These are phyloP conservation scores for Phaetusa simplex DNA, from an alignment of 2,113 vertebrate genomes.

Conservation along the genomic window DNA sequence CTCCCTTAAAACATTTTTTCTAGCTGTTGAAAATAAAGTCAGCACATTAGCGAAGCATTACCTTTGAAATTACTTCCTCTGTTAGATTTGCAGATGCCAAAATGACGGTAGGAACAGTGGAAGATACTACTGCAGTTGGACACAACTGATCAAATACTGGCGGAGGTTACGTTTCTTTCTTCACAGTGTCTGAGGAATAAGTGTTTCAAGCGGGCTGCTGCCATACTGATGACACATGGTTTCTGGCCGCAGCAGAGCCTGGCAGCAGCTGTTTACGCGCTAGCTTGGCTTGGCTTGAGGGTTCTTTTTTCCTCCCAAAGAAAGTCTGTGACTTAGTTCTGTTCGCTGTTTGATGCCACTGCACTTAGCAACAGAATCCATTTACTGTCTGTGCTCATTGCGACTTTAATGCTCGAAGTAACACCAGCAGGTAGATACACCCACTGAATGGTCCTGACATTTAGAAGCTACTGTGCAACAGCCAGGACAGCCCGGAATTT, in stretches of 20 bases:
- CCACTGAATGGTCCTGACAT: background rate
- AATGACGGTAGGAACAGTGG: background rate
- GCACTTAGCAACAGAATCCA: background rate
- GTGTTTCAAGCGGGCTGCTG: background rate
- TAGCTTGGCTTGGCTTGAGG: background rate
- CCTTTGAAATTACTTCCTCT: background rate
- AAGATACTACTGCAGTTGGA: background rate
- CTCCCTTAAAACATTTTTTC: background rate
- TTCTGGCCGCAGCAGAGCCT: background rate
- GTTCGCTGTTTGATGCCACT: background rate
- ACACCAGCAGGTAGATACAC: background rate
- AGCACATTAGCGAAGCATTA: background rate
- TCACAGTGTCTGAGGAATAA: conserved; percentile 7
- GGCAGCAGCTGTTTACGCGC: background rate
- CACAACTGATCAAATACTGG: background rate
- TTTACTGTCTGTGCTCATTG: background rate
- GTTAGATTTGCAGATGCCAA: background rate
- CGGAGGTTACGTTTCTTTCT: background rate
- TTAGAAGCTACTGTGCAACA: background rate
- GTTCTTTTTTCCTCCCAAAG: background rate
- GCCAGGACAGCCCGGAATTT: background rate
- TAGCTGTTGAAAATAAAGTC: background rate
- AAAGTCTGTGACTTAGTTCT: background rate
- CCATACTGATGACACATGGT: background rate
- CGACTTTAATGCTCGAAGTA: background rate